phyloP scores from a whole-genome alignment of 2,888 invertebrate species.

The Lydus trimaculatus region DNA sequence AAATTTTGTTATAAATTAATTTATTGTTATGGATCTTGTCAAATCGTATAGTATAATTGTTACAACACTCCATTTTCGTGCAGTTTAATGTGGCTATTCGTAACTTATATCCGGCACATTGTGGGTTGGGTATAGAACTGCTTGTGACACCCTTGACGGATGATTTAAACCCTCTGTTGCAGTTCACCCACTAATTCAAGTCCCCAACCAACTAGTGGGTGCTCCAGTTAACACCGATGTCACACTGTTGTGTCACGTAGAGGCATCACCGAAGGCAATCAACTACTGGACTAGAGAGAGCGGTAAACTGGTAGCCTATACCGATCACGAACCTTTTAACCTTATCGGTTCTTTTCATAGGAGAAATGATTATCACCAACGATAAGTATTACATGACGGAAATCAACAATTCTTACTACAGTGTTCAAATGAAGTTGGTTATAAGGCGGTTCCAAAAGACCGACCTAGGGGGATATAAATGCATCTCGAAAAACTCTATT shows the following conservation, averaged over 20 bases:
- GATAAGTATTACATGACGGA: constrained; percentile 86
- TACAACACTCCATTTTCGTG: constrained; percentile 40
- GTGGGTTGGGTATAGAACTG: constrained; percentile 36
- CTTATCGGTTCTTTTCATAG: constrained; percentile 61
- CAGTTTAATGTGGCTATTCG: constrained; percentile 41
- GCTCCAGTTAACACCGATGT: constrained; percentile 87
- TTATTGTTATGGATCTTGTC: constrained; percentile 23
- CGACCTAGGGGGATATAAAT: constrained; percentile 88
- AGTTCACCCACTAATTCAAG: constrained; percentile 94
- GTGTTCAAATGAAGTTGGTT: constrained; percentile 82
- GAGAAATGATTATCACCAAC: constrained; percentile 90
- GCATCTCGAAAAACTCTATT: constrained; percentile 91
- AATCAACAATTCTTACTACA: constrained; percentile 80
- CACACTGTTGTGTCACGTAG: constrained; percentile 84
- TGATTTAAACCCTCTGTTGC: constrained; percentile 56
- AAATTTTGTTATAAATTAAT: not conserved
- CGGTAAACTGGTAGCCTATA: constrained; percentile 66
- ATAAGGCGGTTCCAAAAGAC: constrained; percentile 77
- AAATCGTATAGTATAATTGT: constrained; percentile 36
- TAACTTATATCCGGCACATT: constrained; percentile 43
- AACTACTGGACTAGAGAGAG: constrained; percentile 93
- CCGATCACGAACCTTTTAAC: not conserved
- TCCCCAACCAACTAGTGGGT: constrained; percentile 91
- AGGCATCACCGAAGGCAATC: constrained; percentile 92
- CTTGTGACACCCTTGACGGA: constrained; percentile 40